Conservation (phyloP, 2,113 vertebrate species). For the Rattus rattus region DNA sequence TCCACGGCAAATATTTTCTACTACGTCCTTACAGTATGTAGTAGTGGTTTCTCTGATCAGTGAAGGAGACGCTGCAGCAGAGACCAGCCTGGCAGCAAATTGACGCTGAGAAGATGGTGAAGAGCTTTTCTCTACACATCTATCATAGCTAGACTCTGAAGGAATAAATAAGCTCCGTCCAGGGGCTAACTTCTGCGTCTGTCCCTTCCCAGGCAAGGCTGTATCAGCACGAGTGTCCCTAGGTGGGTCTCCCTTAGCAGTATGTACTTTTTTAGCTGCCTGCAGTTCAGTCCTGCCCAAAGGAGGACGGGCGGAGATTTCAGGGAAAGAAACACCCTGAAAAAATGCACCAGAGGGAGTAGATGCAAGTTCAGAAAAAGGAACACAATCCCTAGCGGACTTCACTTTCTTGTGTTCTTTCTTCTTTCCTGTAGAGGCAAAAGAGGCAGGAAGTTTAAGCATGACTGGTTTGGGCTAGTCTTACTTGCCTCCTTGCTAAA, state of each 20-base stretch:
- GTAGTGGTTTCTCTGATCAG: slow-evolving; percentile 77
- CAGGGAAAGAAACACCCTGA: slow-evolving; percentile 83
- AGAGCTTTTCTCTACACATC: slow-evolving; percentile 70
- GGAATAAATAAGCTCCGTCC: slow-evolving; percentile 44
- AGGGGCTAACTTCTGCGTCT: slow-evolving; percentile 65
- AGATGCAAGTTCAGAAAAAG: slow-evolving; percentile 83
- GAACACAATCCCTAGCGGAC: slow-evolving; percentile 84
- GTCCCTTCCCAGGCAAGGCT: slow-evolving; percentile 64
- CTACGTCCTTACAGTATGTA: slow-evolving; percentile 70
- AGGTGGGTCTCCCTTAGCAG: slow-evolving; percentile 74
- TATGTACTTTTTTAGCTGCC: slow-evolving; percentile 79
- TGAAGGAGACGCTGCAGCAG: slow-evolving; percentile 78
- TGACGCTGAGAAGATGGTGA: slow-evolving; percentile 75
- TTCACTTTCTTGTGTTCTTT: slow-evolving; percentile 84
- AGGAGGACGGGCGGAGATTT: slow-evolving; percentile 80
- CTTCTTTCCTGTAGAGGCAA: slow-evolving; percentile 85
- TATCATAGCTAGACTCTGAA: slow-evolving; percentile 72
- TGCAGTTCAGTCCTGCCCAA: slow-evolving; percentile 82
- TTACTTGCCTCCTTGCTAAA: slow-evolving; percentile 83
- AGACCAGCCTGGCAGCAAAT: slow-evolving; percentile 72
- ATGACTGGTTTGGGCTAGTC: slow-evolving; percentile 70
- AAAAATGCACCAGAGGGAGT: slow-evolving; percentile 84
- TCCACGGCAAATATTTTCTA: slow-evolving; percentile 71
- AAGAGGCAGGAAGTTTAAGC: slow-evolving; percentile 85
- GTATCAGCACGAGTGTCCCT: slow-evolving; percentile 74